These are phyloP conservation scores for Philereme transversata DNA, from an alignment of 2,888 invertebrate genomes.

Conservation along the genomic window DNA sequence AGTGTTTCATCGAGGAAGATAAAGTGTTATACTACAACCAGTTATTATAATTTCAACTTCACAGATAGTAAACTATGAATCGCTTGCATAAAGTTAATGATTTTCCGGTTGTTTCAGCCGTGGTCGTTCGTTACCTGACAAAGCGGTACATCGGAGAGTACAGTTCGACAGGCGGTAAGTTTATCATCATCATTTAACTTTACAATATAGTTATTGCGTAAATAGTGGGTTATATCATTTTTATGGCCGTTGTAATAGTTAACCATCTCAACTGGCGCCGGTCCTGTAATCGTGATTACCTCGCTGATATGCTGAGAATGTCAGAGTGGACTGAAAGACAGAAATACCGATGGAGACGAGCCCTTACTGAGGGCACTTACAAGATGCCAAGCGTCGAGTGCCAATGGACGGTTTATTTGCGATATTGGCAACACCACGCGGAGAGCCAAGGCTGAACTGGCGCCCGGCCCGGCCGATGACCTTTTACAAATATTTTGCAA, in stretches of 20 bases:
- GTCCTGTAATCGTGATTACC: conserved; percentile 18
- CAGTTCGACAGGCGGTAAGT: conserved; percentile 90
- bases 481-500: conserved; percentile 46
- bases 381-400: conserved; percentile 70
- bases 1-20: conserved; percentile 60
- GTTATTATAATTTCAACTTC: conserved; percentile 34
- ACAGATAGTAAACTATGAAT: conserved; percentile 26
- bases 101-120: conserved; percentile 86
- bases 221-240: conserved; percentile 17
- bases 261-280: conserved; percentile 27
- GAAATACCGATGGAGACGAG: conserved; percentile 56
- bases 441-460: conserved; percentile 69
- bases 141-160: conserved; percentile 92
- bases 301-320: conserved; percentile 49
- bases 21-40: conserved; percentile 52
- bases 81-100: conserved; percentile 31
- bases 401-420: conserved; percentile 81
- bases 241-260: conserved; percentile 38
- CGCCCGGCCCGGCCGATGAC: conserved; percentile 71
- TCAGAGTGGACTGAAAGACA: conserved; percentile 51
- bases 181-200: conserved; percentile 23
- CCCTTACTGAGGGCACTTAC: conserved; percentile 66
- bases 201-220: conserved; percentile 7
- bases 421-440: conserved; percentile 73
- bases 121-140: conserved; percentile 90